Base-by-base conservation (phyloP, 2,888 invertebrate species). In the Drosophila dives region DNA sequence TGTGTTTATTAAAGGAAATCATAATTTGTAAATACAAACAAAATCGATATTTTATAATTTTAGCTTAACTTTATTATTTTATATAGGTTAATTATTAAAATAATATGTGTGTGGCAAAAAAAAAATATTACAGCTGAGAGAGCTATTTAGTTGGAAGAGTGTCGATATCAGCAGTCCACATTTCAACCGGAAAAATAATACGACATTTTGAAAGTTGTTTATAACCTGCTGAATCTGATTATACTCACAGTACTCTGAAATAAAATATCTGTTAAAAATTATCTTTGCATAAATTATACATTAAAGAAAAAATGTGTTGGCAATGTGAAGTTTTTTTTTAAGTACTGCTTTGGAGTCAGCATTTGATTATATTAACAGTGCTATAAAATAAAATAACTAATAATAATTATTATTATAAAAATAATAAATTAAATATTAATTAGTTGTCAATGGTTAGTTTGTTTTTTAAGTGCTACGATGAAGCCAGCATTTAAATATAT, bases 41-140 rank as follows among this genome's bases (percentile, higher is more conserved):
- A 15, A 23, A 23, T 15, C 45, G 4, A 53, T 23, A 1, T 1
- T 34, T 5, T 15, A n/a, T 40, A 40, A 3, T 17, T 0, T 10
- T 10, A 40, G 3, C n/a, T n/a, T 10, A 40, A 10, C 0, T 48
- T 1, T 8, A 2, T 15, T 23, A 12, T 3, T n/a, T 32, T 23
- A 2, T 2, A 23, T 23, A 23, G 23, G 1, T 23, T 23, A 2
- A 1, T 1, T 34, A 15, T 12, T 10, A 8, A 38, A 68, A 82
- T 78, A 86, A 75, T 56, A 20, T 56, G 75, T 71, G 72, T 54
- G 54, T 33, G 53, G 53, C 15, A 17, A n/a, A 26, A 40, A 45
- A 48, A 33, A 10, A 2, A 10, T 15, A 6, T 26, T 26, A 50
- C 45, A 23, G 12, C 49, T 17, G 20, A n/a, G 7, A 15, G 20